Evolutionary conservation across 2,888 invertebrate species (phyloP).

Genomic region (Muschampia plurimacula): DNA sequence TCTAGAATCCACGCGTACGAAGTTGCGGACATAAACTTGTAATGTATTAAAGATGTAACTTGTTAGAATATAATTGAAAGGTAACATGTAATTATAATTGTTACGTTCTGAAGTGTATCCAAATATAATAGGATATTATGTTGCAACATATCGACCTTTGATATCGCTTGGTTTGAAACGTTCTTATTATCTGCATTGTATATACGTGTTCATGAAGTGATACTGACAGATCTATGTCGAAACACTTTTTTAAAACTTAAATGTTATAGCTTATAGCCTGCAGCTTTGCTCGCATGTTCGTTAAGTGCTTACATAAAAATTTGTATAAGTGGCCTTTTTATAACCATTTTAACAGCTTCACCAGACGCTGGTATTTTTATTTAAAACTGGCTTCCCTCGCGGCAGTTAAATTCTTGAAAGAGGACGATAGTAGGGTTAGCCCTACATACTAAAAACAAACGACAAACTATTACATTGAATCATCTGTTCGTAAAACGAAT

Average conservation of each 20-base stretch:
- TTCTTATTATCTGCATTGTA: slow-evolving; percentile 35
- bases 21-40: too few relatives aligned
- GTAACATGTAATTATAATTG: slow-evolving; percentile 20
- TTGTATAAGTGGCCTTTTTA: slow-evolving; percentile 33
- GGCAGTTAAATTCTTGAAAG: slow-evolving; percentile 21
- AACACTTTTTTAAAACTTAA: slow-evolving; percentile 27
- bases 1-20: too few relatives aligned
- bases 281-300: slow-evolving; percentile 30
- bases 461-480: slow-evolving; percentile 11
- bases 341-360: slow-evolving; percentile 26
- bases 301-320: slow-evolving; percentile 39
- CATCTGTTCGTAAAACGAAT: slow-evolving; percentile 10
- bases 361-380: slow-evolving; percentile 22
- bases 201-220: slow-evolving; percentile 19
- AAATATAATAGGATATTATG: slow-evolving; percentile 36
- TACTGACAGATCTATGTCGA: slow-evolving; percentile 37
- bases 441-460: slow-evolving; percentile 1
- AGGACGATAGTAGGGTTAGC: not conserved
- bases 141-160: slow-evolving; percentile 38
- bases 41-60: not conserved
- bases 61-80: not conserved
- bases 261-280: slow-evolving; percentile 19
- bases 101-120: slow-evolving; percentile 18
- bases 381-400: slow-evolving; percentile 17
- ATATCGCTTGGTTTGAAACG: slow-evolving; percentile 26